These are phyloP conservation scores for Geococcyx californianus DNA, from an alignment of 2,113 vertebrate genomes.

Conservation along the genomic window DNA sequence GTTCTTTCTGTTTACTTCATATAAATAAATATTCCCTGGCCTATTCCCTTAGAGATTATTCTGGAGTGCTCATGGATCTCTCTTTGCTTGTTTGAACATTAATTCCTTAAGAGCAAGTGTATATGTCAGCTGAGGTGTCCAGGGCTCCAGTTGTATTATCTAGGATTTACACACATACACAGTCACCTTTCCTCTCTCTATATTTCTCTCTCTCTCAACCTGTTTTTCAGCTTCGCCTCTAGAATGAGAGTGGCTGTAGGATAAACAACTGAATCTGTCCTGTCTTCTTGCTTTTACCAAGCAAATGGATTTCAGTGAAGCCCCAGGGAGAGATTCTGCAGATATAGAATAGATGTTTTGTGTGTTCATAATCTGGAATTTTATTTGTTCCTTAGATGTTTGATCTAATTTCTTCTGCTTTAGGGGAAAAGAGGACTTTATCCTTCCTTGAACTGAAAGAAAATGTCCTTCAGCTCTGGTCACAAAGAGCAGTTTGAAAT, in stretches of 20 bases:
- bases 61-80: neutral
- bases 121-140: neutral
- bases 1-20: neutral
- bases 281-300: neutral
- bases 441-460: neutral
- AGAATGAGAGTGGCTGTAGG: neutral
- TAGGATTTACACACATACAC: neutral
- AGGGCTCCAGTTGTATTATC: neutral
- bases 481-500: neutral
- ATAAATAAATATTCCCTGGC: neutral
- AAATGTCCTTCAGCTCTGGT: neutral
- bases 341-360: neutral
- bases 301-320: neutral
- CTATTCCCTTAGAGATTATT: neutral
- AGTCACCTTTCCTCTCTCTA: no score
- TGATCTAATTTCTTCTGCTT: neutral
- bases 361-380: neutral
- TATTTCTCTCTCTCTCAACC: neutral
- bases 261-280: neutral
- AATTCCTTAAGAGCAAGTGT: neutral
- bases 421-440: neutral
- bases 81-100: neutral
- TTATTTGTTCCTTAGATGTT: neutral
- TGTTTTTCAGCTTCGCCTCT: neutral
- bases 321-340: neutral